Evolutionary conservation across 2,797 vertebrate species (phyloP).

Genomic region (Argya squamiceps): DNA sequence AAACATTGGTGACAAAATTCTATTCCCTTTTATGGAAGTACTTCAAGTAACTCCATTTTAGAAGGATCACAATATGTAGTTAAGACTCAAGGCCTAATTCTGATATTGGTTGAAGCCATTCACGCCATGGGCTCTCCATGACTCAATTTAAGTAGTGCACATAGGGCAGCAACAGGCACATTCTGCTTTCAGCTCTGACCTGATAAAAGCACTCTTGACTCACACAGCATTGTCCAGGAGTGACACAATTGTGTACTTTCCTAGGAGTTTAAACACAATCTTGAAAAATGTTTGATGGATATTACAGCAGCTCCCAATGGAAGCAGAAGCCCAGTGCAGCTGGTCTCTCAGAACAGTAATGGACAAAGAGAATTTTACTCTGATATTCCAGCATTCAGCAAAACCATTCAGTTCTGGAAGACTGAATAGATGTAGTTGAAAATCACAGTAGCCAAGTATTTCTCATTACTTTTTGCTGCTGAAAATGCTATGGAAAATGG

Average conservation of each 20-base stretch:
- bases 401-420: background rate
- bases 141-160: background rate
- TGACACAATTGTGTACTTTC: background rate
- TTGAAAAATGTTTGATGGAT: background rate
- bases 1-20: background rate
- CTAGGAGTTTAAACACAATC: background rate
- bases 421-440: background rate
- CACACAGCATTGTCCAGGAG: background rate
- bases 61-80: background rate
- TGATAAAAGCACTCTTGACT: background rate
- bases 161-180: background rate
- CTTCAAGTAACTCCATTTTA: background rate
- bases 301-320: background rate
- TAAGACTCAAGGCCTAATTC: background rate
- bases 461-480: slow-evolving; percentile 1
- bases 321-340: background rate
- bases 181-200: background rate
- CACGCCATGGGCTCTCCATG: background rate
- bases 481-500: background rate
- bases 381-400: background rate
- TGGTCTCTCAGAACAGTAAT: background rate
- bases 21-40: background rate
- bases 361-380: background rate
- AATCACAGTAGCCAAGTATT: background rate
- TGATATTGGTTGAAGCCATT: background rate